Base-by-base conservation (phyloP, 2,888 invertebrate genomes). In the Portevinia maculata region DNA sequence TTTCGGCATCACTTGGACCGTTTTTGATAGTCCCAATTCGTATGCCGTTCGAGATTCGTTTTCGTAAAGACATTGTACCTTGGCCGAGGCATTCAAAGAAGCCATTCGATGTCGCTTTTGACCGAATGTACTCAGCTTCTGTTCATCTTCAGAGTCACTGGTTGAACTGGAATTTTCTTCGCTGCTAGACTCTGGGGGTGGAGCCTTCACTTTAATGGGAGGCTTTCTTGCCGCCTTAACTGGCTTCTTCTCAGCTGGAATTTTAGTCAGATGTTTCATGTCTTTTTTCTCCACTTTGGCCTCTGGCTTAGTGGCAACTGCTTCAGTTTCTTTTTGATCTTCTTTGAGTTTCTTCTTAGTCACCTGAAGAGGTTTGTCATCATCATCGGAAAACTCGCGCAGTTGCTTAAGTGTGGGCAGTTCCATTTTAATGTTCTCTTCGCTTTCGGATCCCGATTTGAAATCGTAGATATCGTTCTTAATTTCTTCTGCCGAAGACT, bases 31-130 rank as follows among this genome's bases (percentile, higher is more conserved):
- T 0, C 93, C 93, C 79, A 93, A 86, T 87, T 93, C 93, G 87
- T 95, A 93, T 78, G 94, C 95, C 0, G 94, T 94, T 57, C 95
- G 92, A 59, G 95, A 94, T 91, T 97, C 97, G 88, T 97, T 97
- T 90, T 97, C 97, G 88, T 97, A 97, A 21, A 97, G 92, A 88
- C 97, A 97, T 89, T 97, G 97, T 1, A 97, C 97, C 92, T 97
- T 97, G 24, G 97, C 97, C 86, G 96, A 90, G 0, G 97, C 97
- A 88, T 97, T 97, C 30, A 97, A 90, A 1, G 97, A 97, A 37
- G 97, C 97, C 90, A 97, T 96, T 85, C 97, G 93, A 88, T 96
- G 96, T 48, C 95, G 93, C 90, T 96, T 96, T 21, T 96, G 95
- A 0, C 95, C 95, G 6, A 89, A 90, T 13, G 87, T 87, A 53